A percentile compares a stretch with the other conserved stretches of the same genome.
phyloP scores from a whole-genome alignment of 2,797 vertebrate genomes.

The Microhierax caerulescens region DNA sequence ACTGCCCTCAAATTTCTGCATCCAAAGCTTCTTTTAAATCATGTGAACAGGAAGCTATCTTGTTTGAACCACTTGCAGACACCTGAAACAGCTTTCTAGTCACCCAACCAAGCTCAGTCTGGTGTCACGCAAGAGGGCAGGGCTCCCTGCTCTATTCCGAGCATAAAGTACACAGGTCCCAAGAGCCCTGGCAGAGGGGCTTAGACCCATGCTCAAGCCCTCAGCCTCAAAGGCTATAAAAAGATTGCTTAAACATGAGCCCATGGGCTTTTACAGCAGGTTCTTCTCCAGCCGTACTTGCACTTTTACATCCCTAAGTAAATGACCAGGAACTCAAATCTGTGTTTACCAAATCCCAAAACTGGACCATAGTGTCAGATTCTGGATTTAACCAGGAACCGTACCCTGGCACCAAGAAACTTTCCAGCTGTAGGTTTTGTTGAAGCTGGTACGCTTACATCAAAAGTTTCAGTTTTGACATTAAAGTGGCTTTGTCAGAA shows the following conservation, averaged over 20 bases:
- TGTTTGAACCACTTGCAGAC: neutral
- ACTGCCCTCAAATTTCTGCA: neutral
- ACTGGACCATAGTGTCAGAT: neutral
- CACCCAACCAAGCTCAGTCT: neutral
- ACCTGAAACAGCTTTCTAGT: neutral
- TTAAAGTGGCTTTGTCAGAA: neutral
- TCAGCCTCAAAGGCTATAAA: neutral
- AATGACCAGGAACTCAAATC: neutral
- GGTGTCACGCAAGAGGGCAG: neutral
- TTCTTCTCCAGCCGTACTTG: neutral
- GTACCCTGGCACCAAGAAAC: neutral
- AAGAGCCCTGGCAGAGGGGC: accelerated
- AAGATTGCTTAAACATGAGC: neutral
- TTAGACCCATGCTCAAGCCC: neutral
- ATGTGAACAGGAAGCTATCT: neutral
- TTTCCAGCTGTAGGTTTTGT: neutral
- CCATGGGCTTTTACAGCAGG: neutral
- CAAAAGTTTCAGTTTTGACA: neutral
- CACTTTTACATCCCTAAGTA: neutral
- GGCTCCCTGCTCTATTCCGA: neutral
- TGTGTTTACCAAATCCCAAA: neutral
- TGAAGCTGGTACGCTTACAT: neutral
- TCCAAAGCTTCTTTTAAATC: neutral
- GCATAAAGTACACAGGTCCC: accelerated
- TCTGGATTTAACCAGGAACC: neutral